These are phyloP conservation scores for Halcyon chelicuti DNA, from an alignment of 2,797 vertebrate species.

Conservation along the genomic window DNA sequence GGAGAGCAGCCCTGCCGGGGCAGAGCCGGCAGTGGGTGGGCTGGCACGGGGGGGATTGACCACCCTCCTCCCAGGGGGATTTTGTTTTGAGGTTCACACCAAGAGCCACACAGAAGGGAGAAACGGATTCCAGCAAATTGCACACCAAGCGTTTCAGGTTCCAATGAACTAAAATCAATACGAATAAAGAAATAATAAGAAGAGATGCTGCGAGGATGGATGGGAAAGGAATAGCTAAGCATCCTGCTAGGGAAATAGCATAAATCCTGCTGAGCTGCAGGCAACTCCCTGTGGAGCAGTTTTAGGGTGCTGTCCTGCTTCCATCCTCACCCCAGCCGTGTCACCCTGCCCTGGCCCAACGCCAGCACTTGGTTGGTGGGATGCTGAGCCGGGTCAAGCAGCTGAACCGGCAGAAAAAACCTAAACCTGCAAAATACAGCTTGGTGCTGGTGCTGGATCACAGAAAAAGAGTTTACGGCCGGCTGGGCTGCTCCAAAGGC, in stretches of 20 bases:
- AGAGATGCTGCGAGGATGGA: neutral
- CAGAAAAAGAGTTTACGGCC: neutral
- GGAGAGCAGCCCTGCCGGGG: neutral
- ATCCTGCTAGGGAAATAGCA: neutral
- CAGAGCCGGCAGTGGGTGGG: rapidly evolving
- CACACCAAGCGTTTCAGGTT: neutral
- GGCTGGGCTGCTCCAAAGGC: neutral
- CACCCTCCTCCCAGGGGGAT: neutral
- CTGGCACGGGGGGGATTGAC: neutral
- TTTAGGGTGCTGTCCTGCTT: neutral
- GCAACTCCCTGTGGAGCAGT: neutral
- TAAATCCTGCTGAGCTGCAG: neutral
- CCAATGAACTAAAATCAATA: slow-evolving; percentile 51
- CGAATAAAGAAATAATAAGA: slow-evolving; percentile 43
- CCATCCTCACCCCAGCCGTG: rapidly evolving
- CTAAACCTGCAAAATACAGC: neutral
- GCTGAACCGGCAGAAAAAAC: neutral
- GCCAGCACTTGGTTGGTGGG: rapidly evolving
- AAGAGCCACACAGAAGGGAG: neutral
- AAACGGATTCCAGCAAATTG: neutral
- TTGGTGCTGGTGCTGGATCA: rapidly evolving
- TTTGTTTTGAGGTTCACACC: neutral
- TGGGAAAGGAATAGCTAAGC: neutral
- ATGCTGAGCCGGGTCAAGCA: neutral
- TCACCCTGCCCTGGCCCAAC: neutral